Evolutionary conservation across 2,888 invertebrate genomes (phyloP), one percentile per base, ranked within the genome.

Genomic region (Alloplasta piceator): DNA sequence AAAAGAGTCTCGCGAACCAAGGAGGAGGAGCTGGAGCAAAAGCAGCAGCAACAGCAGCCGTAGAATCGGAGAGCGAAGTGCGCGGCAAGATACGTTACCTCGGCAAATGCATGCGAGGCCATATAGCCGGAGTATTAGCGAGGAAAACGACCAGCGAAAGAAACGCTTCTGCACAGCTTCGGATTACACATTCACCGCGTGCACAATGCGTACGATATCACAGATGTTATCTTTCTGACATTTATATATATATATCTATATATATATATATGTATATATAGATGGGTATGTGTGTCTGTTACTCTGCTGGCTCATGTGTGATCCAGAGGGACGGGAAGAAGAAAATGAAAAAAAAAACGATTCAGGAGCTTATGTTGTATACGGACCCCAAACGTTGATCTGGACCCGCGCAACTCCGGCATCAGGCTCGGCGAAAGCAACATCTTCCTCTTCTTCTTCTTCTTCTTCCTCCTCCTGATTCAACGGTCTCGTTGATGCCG

Each of bases 181-280:
- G 84, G 82, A 83, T 84, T 84, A 84, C 84, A 84, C 83, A 82
- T 84, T 83, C 78, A 82, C 76, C 82, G 75, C 82, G 75, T 80
- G 78, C 83, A 84, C 83, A 84, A 84, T 84, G 80, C 82, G 79
- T 82, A 82, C 78, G 78, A 78, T 78, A 82, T 82, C 82, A 72
- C 78, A 77, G 82, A 74, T 84, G 78, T 41, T 82, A 82, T 82
- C 82, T 75, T 75, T 58, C 66, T 58, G 75, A 78, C 43, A 48
- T 43, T 55, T 26, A 26, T 26, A 26, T 26, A 26, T 26, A 26
- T 26, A 26, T 26, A 26, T 26, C 1, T 26, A 26, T 1, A 26
- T 1, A 26, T 3, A 3, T 1, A 3, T 26, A 26, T 26, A 3
- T 26, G 26, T 26, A 26, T 26, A 26, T 26, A 26, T 1, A 26